Evolutionary conservation across 37 sponge, comb jelly and placozoan species (phyloP).

Genomic region (Beroe forskalii): DNA sequence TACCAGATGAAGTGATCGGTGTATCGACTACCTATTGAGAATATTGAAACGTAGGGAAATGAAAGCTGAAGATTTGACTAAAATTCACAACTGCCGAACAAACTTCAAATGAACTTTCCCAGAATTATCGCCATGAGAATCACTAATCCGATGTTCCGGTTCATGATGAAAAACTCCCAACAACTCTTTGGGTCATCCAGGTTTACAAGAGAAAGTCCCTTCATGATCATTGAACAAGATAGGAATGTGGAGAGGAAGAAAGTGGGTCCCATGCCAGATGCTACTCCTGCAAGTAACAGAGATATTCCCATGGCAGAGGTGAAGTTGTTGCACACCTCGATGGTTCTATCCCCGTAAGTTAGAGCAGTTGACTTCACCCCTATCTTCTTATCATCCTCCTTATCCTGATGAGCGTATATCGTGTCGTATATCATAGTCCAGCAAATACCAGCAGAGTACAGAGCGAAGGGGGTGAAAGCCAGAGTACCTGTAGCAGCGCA

Average conservation of each 20-base stretch:
- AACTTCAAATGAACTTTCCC: constrained; percentile 61
- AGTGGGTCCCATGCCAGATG: constrained; percentile 9
- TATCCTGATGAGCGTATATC: constrained; percentile 76
- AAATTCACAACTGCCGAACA: too few species aligned
- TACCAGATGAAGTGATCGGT: too few species aligned
- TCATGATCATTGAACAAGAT: constrained; percentile 15
- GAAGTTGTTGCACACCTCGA: constrained; percentile 62
- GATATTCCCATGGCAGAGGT: constrained; percentile 3
- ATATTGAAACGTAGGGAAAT: too few species aligned
- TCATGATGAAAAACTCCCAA: constrained; percentile 67
- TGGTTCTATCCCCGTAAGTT: constrained; percentile 67
- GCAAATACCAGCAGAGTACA: constrained; percentile 69
- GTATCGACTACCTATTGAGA: too few species aligned
- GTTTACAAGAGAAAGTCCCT: constrained; percentile 64
- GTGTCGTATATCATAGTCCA: constrained; percentile 80
- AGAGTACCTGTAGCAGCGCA: constrained; percentile 68
- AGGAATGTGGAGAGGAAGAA: constrained; percentile 18
- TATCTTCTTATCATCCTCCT: constrained; percentile 70
- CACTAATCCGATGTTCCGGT: constrained; percentile 66
- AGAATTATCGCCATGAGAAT: constrained; percentile 65
- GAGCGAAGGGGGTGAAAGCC: constrained; percentile 63
- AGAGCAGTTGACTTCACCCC: constrained; percentile 74
- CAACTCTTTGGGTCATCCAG: constrained; percentile 67
- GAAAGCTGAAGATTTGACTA: too few species aligned
- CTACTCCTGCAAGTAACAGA: constrained; percentile 67